Evolutionary conservation across 2,888 invertebrate genomes (phyloP), one percentile per base, ranked within the genome.

Genomic region (Stegophylla sp.): DNA sequence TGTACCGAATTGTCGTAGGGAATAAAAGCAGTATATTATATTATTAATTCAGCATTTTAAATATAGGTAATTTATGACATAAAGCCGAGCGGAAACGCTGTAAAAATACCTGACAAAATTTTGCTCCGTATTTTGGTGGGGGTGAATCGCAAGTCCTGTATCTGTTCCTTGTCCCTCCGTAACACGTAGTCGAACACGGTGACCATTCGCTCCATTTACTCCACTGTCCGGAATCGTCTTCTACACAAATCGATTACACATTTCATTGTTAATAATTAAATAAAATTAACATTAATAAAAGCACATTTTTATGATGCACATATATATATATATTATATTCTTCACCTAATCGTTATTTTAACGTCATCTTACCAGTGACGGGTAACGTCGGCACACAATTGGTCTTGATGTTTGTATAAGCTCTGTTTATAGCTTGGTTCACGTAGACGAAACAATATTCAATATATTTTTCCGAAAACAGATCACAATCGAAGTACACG

Each of bases 391-490:
- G 94, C 41, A 95, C 90, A 85, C 95, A 95, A 86, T 94, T 93
- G 89, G 92, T 92, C 83, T 93, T 88, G 17, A 94, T 94, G 85
- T 94, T 93, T 3, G 93, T 92, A 82, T 94, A 94, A 0, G 94
- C 94, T 0, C 94, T 94, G 0, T 92, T 93, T 83, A 93, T 92
- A 0, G 94, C 93, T 85, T 94, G 92, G 56, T 93, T 94, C 48
- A 94, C 94, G 86, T 95, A 95, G 81, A 93, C 92, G 87, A 95
- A 95, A 87, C 95, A 95, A 86, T 94, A 95, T 86, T 94, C 94
- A 41, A 94, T 91, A 85, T 91, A 94, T 72, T 92, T 89, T 87
- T 94, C 94, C 72, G 92, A 92, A 88, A 95, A 95, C 66, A 94
- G 88, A 20, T 93, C 92, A 85, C 95, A 95, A 86, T 92, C 92